Percentiles rank a stretch among this genome's conserved stretches.
Conservation (phyloP, 2,888 invertebrate genomes). For the Cenopis cana region DNA sequence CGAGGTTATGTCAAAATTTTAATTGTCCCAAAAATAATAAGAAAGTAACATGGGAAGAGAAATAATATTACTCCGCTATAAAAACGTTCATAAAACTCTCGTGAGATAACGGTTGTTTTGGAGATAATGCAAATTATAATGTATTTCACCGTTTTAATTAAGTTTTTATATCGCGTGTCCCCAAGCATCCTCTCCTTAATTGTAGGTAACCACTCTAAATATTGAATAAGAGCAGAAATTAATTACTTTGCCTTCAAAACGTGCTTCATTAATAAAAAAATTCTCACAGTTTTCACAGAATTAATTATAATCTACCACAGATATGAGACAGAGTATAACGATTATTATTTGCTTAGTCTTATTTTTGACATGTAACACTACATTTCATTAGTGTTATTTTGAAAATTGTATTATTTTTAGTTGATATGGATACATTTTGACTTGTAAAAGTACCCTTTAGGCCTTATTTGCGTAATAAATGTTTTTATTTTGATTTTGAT, state of each 20-base stretch:
- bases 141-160: slow-evolving; percentile 37
- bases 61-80: slow-evolving; percentile 47
- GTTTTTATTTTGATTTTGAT: too few species aligned
- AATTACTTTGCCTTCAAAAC: background rate
- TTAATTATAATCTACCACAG: too few species aligned
- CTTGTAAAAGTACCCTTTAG: too few species aligned
- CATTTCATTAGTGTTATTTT: too few species aligned
- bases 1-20: slow-evolving; percentile 48
- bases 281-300: background rate
- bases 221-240: background rate
- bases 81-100: slow-evolving; percentile 47
- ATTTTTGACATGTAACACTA: too few species aligned
- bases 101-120: slow-evolving; percentile 48
- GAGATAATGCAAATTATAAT: slow-evolving; percentile 48
- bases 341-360: too few species aligned
- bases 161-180: background rate
- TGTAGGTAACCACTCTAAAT: slow-evolving; percentile 1
- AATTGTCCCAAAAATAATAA: slow-evolving; percentile 54
- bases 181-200: background rate
- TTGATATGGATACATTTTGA: too few species aligned
- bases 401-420: too few species aligned
- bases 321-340: too few species aligned
- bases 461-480: too few species aligned
- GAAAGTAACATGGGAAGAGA: slow-evolving; percentile 47
- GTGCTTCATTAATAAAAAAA: background rate